Evolutionary conservation across 2,888 invertebrate species (phyloP).

Genomic region (Protonemura montana): DNA sequence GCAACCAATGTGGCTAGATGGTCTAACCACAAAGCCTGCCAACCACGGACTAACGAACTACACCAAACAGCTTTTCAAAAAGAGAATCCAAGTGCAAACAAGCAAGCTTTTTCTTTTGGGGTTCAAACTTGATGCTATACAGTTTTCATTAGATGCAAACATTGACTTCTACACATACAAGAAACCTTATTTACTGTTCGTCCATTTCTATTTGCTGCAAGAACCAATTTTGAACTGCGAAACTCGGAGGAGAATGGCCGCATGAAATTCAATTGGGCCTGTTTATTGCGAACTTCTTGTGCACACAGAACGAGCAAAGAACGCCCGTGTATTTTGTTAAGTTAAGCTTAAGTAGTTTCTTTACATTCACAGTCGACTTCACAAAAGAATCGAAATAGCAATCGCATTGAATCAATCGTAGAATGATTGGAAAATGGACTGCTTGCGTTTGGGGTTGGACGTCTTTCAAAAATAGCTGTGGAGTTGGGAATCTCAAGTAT

Average conservation of each 20-base stretch:
- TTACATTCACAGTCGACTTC: background rate
- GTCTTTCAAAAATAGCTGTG: background rate
- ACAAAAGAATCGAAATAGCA: background rate
- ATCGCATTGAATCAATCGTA: background rate
- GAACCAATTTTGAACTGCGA: slow-evolving; percentile 7
- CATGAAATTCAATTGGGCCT: background rate
- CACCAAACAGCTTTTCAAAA: background rate
- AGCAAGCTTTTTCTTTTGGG: background rate
- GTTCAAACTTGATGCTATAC: background rate
- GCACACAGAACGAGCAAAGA: too few species aligned
- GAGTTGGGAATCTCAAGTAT: background rate
- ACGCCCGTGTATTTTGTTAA: too few species aligned
- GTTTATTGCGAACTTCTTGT: background rate
- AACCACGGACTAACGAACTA: background rate
- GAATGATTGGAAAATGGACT: slow-evolving; percentile 4
- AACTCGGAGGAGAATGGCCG: background rate
- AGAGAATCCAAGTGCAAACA: background rate
- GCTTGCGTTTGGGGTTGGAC: background rate
- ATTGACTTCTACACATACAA: background rate
- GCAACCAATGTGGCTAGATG: background rate
- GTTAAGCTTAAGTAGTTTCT: background rate
- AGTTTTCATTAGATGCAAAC: background rate
- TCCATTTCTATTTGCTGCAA: background rate
- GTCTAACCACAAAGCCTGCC: too few species aligned
- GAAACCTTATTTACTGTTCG: background rate